Evolutionary conservation across 2,888 invertebrate species (phyloP), one percentile per base, ranked within the genome.

Genomic region (Drosophila neotestacea): DNA sequence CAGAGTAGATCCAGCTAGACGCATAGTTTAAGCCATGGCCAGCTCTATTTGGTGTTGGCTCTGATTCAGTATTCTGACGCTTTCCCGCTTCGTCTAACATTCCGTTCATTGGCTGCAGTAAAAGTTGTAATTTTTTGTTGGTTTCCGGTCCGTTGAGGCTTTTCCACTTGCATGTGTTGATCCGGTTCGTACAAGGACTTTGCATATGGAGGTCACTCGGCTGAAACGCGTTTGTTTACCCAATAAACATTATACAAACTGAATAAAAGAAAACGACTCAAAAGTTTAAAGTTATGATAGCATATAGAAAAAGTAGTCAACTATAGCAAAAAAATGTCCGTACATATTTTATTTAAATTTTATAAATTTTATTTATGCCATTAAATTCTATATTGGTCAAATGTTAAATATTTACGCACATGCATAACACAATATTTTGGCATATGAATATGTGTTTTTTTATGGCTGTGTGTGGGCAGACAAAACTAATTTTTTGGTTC

Each of bases 91-190:
- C 36, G 46, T 16, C 36, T 76, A 41, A 61, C 71, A 78, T 74
- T 67, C 39, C 63, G 58, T 67, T 55, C 59, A 74, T 75, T 81
- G 79, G 62, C 69, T 79, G 76, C 68, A 79, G 67, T 73, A 81
- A 48, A 66, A 72, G 72, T 70, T 72, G 69, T 47, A 55, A 60
- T 52, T 28, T 52, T 65, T 16, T 42, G 67, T 42, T 50, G 54
- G 58, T 71, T 71, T 67, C 65, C 67, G 39, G 46, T 70, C 52
- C 41, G 58, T 36, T 58, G 64, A 44, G 58, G 54, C 58, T 41
- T 46, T 42, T 41, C 50, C 16, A 42, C 50, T 64, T 42, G 56
- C 54, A 74, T 73, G 62, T 70, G 70, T 58, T 78, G 73, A 78
- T 63, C 68, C 73, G 60, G 54, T 27, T 36, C 32, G 38, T 44